These are phyloP conservation scores for Chrysogorgia sp. DNA, from an alignment of 92 coral and sea anemone genomes.

Conservation along the genomic window DNA sequence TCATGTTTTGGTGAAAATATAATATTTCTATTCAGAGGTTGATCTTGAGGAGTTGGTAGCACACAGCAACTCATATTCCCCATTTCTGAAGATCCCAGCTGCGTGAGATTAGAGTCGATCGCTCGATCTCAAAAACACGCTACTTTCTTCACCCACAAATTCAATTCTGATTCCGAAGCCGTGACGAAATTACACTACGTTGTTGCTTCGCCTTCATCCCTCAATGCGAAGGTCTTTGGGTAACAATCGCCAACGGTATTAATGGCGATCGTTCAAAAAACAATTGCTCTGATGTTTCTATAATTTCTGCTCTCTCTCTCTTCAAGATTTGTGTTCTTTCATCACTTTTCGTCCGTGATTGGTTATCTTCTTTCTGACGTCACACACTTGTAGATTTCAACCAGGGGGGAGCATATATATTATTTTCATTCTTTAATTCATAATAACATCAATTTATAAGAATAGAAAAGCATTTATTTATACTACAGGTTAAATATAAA, in stretches of 20 bases:
- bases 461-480: no score
- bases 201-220: constrained; percentile 44
- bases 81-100: constrained; percentile 54
- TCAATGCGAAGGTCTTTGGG: constrained; percentile 33
- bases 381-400: neutral
- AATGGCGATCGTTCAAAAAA: neutral
- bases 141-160: neutral
- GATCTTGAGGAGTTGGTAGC: constrained; percentile 84
- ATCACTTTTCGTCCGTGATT: constrained; percentile 4
- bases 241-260: neutral
- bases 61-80: constrained; percentile 98
- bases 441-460: no score
- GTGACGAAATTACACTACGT: constrained; percentile 23
- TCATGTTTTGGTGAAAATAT: constrained; percentile 73
- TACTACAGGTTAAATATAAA: no score
- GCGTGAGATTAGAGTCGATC: constrained; percentile 23
- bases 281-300: constrained; percentile 1
- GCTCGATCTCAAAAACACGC: constrained; percentile 13
- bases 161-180: constrained; percentile 22
- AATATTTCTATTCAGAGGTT: constrained; percentile 74
- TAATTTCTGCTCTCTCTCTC: neutral
- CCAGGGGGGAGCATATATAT: neutral
- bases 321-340: constrained; percentile 18
- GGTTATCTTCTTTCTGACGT: constrained; percentile 24
- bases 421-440: no score